Percentiles rank a stretch among this genome's conserved stretches.
These are phyloP conservation scores for Myripristis jacobus DNA, from an alignment of 2,797 vertebrate species.

Conservation along the genomic window DNA sequence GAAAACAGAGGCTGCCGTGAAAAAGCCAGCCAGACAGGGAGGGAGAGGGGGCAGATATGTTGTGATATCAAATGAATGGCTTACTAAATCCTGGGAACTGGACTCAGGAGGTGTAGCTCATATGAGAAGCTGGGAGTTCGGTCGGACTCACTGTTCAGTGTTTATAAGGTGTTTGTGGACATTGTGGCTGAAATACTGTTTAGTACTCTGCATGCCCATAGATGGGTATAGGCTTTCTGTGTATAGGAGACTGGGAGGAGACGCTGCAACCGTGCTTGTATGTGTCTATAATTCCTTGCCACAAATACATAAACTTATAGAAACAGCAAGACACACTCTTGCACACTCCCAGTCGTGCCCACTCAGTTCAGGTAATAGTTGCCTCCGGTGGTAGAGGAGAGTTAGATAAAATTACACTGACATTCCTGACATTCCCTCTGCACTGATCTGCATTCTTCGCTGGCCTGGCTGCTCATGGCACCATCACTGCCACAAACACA, in stretches of 20 bases:
- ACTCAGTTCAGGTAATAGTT: conserved; percentile 65
- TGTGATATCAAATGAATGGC: conserved; percentile 80
- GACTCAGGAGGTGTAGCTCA: conserved; percentile 60
- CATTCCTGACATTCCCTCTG: conserved; percentile 84
- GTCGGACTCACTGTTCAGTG: conserved; percentile 42
- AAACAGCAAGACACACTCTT: neutral
- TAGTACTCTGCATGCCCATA: conserved; percentile 1
- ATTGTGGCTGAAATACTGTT: conserved; percentile 21
- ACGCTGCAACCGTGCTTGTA: neutral
- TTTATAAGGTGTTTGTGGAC: conserved; percentile 68
- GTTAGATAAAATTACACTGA: conserved; percentile 76
- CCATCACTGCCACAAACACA: conserved; percentile 42
- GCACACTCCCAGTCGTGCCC: conserved; percentile 15
- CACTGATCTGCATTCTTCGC: conserved; percentile 81
- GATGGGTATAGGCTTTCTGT: conserved; percentile 7
- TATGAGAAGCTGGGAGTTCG: conserved; percentile 68
- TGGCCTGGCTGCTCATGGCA: conserved; percentile 76
- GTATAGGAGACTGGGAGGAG: neutral
- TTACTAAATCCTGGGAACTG: conserved; percentile 78
- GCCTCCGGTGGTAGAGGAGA: conserved; percentile 56
- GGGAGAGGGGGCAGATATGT: conserved; percentile 65
- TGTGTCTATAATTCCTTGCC: conserved; percentile 1
- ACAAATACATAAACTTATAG: neutral
- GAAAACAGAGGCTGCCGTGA: conserved; percentile 76
- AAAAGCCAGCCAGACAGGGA: conserved; percentile 66